Evolutionary conservation across 2,888 invertebrate genomes (phyloP), one percentile per base, ranked within the genome.

Genomic region (Erebia palarica): DNA sequence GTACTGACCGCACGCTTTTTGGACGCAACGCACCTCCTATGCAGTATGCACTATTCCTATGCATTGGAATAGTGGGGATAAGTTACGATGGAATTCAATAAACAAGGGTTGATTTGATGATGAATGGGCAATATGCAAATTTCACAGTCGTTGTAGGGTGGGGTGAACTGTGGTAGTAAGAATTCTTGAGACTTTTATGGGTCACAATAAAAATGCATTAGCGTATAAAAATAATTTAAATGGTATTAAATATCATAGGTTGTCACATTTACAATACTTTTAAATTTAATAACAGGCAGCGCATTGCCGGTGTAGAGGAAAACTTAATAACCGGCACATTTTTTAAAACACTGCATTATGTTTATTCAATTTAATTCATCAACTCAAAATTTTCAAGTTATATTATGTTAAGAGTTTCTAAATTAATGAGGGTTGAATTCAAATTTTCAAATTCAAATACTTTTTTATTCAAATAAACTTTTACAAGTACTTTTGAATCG

Each of bases 1-100:
- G 87, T 88, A 92, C 92, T 92, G 92, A 88, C 89, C 90, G 89
- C 84, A 86, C 83, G 84, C 80, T 76, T 75, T 83, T 81, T 58
- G 86, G 84, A 86, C 86, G 57, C 55, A 55, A 58, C 57, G 85
- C 76, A 77, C 77, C 83, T 81, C 84, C 84, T 82, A 76, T 78
- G 77, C 76, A 76, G 85, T 86, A 83, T 83, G 47, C 47, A 47
- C 47, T 47, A 47, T 80, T 78, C 75, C 87, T 83, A 79, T 78
- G 75, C 87, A 89, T 82, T 80, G 79, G 86, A 88, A 84, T 86
- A 86, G 81, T 80, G 79, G 83, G 91, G 92, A 90, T 83, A 82
- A 80, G 79, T 74, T 76, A 70, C 65, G 65, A 47, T 65, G 73
- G 60, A 69, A 78, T 77, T 76, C 74, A 75, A 75, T 75, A 69